A percentile compares a stretch with the other conserved stretches of the same genome.
Conservation (phyloP, 2,113 vertebrate species). For the Neoarius graeffei region DNA sequence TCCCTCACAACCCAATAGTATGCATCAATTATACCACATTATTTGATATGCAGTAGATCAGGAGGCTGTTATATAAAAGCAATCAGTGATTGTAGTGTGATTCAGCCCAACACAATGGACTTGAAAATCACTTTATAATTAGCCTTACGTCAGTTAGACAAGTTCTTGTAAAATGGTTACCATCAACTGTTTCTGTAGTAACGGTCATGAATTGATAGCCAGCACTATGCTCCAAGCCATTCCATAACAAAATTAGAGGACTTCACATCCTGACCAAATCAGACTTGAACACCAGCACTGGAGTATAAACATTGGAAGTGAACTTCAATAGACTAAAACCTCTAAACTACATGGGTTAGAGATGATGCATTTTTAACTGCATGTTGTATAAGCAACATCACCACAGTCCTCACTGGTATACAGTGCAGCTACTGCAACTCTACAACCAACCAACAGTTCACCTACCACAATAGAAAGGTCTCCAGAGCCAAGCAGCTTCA, state of each 20-base stretch:
- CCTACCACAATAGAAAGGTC: constrained; percentile 87
- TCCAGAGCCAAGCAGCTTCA: constrained; percentile 82
- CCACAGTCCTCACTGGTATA: not conserved
- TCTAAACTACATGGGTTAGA: not conserved
- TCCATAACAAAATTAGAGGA: not conserved
- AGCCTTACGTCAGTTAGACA: not conserved
- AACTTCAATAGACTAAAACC: not conserved
- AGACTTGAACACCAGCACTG: not conserved
- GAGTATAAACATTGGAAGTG: not conserved
- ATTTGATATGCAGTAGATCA: not conserved
- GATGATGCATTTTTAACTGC: not conserved
- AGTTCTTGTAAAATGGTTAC: not conserved
- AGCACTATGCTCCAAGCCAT: not conserved
- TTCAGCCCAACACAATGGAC: not conserved
- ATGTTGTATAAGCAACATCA: not conserved
- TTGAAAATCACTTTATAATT: not conserved
- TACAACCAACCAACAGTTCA: not conserved
- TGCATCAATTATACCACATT: not conserved
- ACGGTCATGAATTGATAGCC: not conserved
- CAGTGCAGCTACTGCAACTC: not conserved
- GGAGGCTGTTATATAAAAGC: not conserved
- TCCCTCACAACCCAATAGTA: not conserved
- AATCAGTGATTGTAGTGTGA: not conserved
- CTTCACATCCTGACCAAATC: not conserved
- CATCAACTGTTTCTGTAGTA: too few relatives aligned